phyloP scores from a whole-genome alignment of 2,113 vertebrate genomes.

The Etheostoma cragini region DNA sequence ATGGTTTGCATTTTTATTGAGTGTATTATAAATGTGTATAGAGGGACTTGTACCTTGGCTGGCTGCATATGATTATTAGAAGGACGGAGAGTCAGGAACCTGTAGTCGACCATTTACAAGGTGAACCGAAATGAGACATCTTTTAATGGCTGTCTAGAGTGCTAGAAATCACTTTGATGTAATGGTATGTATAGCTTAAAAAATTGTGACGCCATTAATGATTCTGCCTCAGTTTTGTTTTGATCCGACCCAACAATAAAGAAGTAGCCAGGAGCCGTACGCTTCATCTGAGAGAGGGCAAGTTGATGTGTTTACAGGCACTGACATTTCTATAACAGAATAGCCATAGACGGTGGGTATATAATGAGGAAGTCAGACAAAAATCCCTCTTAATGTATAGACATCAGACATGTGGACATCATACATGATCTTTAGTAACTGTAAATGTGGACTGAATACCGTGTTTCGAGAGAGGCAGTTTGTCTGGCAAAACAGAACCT shows the following conservation, averaged over 20 bases:
- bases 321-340: slow-evolving; percentile 7
- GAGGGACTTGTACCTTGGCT: background rate
- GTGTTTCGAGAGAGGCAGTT: background rate
- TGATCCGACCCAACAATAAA: background rate
- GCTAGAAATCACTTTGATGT: background rate
- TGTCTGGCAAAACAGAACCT: background rate
- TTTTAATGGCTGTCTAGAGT: background rate
- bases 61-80: background rate
- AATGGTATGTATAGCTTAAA: background rate
- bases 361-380: background rate
- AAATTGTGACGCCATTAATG: background rate
- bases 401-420: background rate
- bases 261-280: slow-evolving; percentile 11
- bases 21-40: background rate
- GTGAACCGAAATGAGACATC: background rate
- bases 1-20: background rate
- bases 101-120: background rate
- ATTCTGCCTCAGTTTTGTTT: background rate
- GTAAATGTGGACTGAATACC: background rate
- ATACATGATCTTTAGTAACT: too few species aligned
- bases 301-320: slow-evolving; percentile 5
- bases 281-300: background rate
- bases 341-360: background rate
- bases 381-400: background rate
- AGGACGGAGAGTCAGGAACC: background rate